Evolutionary conservation across 2,797 vertebrate genomes (phyloP), one percentile per base, ranked within the genome.

Genomic region (Cichlasoma orientale): DNA sequence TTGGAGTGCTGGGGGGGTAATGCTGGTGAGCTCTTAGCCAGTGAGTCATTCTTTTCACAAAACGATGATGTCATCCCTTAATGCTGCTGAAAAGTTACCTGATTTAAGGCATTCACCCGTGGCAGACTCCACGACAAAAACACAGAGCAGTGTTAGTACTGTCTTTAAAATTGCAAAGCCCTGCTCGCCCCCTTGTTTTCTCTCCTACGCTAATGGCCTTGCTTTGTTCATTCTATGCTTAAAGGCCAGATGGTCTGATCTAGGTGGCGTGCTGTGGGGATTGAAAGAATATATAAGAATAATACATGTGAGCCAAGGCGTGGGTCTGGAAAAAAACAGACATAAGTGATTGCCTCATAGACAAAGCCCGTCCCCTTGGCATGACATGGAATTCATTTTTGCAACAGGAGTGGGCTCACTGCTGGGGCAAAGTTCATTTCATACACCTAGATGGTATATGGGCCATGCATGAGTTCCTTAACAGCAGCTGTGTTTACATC

Each of bases 401-500:
- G 87, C 75, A 71, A 71, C 71, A 74, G 74, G 77, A 61, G 74
- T 75, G 63, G 73, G 79, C 79, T 82, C 69, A 41, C 23, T 27
- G 90, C 72, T 56, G 91, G 83, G 95, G 85, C 93, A 94, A 71
- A 93, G 93, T 93, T 92, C 92, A 90, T 78, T 90, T 92, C 87
- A 94, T 88, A 92, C 86, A 93, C 92, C 92, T 82, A 57, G 89
- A 88, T 92, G 94, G 87, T 93, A 89, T 94, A 96, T 94, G 94
- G 91, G 91, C 93, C 91, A 94, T 82, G 88, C 93, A 90, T 92
- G 94, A 96, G 88, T 95, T 96, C 94, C 93, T 95, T 85, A 86
- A 90, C 94, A 94, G 94, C 96, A 97, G 95, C 95, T 97, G 96
- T 97, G 95, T 96, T 97, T 97, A 96, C 91, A 92, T 93, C 95